Evolutionary conservation across 2,888 invertebrate species (phyloP).

Genomic region (Volucella inflata): DNA sequence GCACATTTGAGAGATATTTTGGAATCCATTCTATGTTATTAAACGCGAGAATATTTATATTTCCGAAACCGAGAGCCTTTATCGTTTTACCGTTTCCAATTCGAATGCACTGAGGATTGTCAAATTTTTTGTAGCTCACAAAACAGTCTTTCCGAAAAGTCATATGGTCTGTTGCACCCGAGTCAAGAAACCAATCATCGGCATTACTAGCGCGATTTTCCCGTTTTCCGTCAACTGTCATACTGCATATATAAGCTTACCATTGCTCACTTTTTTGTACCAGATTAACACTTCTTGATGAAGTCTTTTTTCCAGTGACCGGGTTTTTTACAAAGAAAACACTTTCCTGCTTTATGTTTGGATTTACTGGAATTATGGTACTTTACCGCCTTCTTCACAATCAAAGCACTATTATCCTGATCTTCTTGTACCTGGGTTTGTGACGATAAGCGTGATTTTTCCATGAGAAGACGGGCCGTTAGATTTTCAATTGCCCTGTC

Average conservation of each 20-base stretch:
- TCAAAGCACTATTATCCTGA: too few relatives aligned
- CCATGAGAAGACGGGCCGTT: not conserved
- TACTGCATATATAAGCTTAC: not conserved
- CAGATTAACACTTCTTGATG: not conserved
- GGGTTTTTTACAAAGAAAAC: too few relatives aligned
- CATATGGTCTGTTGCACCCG: too few relatives aligned
- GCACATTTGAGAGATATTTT: not conserved
- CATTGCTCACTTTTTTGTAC: not conserved
- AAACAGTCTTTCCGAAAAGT: not conserved
- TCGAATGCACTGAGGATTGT: not conserved
- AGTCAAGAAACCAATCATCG: too few relatives aligned
- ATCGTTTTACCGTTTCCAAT: not conserved
- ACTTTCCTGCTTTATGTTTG: too few relatives aligned
- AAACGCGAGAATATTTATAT: too few relatives aligned
- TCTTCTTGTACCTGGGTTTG: too few relatives aligned
- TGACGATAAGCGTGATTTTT: too few relatives aligned
- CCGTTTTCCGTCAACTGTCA: not conserved
- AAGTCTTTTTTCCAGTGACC: not conserved
- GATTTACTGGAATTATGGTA: too few relatives aligned
- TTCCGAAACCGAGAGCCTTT: not conserved
- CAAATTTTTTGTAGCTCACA: not conserved
- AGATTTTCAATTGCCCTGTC: too few relatives aligned
- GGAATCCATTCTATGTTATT: too few relatives aligned
- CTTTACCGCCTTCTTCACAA: too few relatives aligned
- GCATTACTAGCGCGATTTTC: not conserved